Percentiles rank a stretch among this genome's conserved stretches.
Conservation (phyloP, 2,888 invertebrate genomes). For the Coleophora deauratella region DNA sequence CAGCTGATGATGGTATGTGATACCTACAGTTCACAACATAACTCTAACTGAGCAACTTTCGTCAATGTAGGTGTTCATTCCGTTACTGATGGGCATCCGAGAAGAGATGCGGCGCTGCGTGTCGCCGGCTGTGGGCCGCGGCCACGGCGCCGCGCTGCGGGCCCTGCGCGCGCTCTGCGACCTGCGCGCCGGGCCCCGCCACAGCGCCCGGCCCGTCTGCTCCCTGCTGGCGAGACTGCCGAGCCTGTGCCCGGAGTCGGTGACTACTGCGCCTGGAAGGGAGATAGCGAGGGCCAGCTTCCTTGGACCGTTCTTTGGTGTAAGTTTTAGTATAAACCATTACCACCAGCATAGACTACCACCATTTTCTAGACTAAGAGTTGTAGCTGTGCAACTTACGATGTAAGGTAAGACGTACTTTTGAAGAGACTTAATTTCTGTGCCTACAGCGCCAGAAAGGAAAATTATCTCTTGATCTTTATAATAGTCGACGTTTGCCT, state of each 20-base stretch:
- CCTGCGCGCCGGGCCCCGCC: constrained; percentile 79
- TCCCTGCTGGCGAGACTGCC: constrained; percentile 53
- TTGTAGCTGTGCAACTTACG: too few relatives aligned
- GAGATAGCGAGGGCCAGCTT: constrained; percentile 90
- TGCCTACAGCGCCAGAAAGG: too few relatives aligned
- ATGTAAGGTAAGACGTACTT: too few relatives aligned
- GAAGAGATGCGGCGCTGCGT: constrained; percentile 80
- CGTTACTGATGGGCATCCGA: constrained; percentile 57
- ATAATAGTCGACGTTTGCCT: too few relatives aligned
- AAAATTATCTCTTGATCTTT: too few relatives aligned
- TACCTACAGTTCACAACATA: too few relatives aligned
- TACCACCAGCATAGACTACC: neutral
- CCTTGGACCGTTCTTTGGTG: constrained; percentile 92
- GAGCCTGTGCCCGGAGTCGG: constrained; percentile 80
- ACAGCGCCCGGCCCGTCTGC: constrained; percentile 82
- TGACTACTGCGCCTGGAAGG: constrained; percentile 85
- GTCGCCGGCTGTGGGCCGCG: constrained; percentile 78
- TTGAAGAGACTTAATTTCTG: too few relatives aligned
- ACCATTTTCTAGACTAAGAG: neutral
- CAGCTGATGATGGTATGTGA: too few relatives aligned
- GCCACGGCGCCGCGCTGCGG: constrained; percentile 80
- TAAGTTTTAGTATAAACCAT: constrained; percentile 42
- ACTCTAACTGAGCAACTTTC: too few relatives aligned
- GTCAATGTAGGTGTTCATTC: constrained; percentile 51
- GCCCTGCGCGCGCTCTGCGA: constrained; percentile 87